Conservation (phyloP, 2,888 invertebrate species). For the Phortica magna region DNA sequence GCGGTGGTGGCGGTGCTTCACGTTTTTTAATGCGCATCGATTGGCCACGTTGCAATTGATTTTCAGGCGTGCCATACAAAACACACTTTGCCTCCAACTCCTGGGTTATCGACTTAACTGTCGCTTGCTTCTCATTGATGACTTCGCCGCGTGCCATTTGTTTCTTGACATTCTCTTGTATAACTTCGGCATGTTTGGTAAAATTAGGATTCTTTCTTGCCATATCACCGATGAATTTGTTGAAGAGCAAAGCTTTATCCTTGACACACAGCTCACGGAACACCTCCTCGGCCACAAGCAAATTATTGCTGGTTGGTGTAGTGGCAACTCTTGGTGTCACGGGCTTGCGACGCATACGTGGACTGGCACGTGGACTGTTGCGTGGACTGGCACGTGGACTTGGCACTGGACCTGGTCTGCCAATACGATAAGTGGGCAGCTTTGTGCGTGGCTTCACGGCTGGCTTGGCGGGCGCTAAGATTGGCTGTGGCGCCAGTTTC, state of each 20-base stretch:
- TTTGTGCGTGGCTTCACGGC: conserved; percentile 16
- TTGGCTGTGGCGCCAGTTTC: conserved; percentile 36
- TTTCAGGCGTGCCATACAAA: conserved; percentile 28
- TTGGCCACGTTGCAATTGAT: conserved; percentile 25
- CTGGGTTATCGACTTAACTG: conserved; percentile 64
- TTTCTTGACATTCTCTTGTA: conserved; percentile 58
- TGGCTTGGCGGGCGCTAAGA: background rate
- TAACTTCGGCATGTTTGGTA: conserved; percentile 55
- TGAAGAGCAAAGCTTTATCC: conserved; percentile 73
- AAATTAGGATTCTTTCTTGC: conserved; percentile 68
- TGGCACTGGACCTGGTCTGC: conserved; percentile 46
- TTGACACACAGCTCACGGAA: conserved; percentile 73
- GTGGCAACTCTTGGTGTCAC: background rate
- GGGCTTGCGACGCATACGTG: background rate
- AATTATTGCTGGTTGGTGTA: conserved; percentile 52
- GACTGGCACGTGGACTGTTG: background rate
- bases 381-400: conserved; percentile 27
- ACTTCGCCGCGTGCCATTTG: conserved; percentile 63
- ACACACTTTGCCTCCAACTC: conserved; percentile 67
- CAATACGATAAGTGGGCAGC: conserved; percentile 38
- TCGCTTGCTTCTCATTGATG: conserved; percentile 62
- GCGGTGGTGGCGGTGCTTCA: conserved; percentile 25
- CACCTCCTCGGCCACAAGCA: conserved; percentile 70
- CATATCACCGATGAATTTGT: conserved; percentile 71
- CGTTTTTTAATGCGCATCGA: conserved; percentile 32